phyloP scores from a whole-genome alignment of 2,797 vertebrate species.

The Leptatherina wallacei region DNA sequence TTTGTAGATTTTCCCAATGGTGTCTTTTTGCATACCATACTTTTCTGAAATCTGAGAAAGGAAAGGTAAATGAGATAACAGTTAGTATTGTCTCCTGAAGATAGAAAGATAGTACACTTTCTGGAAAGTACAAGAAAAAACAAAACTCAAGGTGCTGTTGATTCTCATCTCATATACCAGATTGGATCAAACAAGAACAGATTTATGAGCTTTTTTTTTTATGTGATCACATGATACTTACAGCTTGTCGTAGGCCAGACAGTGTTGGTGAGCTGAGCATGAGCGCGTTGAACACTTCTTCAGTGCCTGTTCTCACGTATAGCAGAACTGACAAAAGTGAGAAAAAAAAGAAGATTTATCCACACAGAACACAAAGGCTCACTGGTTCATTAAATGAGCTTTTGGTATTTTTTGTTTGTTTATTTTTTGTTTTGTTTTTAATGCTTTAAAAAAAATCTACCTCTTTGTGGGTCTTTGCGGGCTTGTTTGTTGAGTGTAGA shows the following conservation, averaged over 20 bases:
- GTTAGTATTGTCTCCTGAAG: conserved; percentile 27
- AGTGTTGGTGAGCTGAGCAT: conserved; percentile 94
- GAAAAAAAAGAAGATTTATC: neutral
- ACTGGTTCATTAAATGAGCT: too few relatives aligned
- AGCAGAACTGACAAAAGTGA: conserved; percentile 85
- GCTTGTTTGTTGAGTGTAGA: conserved; percentile 84
- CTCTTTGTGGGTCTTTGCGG: conserved; percentile 90
- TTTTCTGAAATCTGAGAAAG: conserved; percentile 95
- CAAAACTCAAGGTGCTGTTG: neutral
- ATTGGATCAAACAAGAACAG: neutral
- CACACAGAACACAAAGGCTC: neutral
- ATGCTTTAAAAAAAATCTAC: conserved; percentile 71
- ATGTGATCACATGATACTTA: conserved; percentile 74
- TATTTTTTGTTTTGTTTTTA: too few relatives aligned
- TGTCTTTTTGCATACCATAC: conserved; percentile 92
- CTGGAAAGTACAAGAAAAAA: conserved; percentile 4
- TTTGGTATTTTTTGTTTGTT: neutral
- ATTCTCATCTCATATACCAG: neutral
- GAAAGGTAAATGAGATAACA: conserved; percentile 44
- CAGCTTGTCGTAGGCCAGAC: conserved; percentile 91
- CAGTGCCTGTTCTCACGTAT: conserved; percentile 89
- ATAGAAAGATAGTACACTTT: conserved; percentile 36
- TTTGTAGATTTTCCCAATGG: conserved; percentile 97
- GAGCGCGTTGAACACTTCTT: conserved; percentile 96
- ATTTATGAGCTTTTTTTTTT: neutral